Evolutionary conservation across 2,797 vertebrate species (phyloP), one percentile per base, ranked within the genome.

Genomic region (Danio choprae): DNA sequence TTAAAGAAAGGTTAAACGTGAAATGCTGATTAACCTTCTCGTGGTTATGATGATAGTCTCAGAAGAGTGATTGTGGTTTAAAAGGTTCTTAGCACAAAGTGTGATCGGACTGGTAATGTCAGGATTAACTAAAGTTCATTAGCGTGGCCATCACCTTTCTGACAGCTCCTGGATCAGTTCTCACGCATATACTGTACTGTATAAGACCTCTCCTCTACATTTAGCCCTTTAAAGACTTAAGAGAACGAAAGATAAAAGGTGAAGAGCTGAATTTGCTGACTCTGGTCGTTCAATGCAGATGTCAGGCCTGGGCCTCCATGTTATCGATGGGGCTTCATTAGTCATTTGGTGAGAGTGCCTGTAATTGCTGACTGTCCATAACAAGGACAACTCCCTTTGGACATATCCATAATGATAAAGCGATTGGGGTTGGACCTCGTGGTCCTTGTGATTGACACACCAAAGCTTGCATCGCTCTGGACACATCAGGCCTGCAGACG

Each of bases 241-340:
- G 60, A 78, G 74, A 81, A 48, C 40, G 48, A n/a, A 29, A 64
- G 70, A 83, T 84, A 40, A 82, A 80, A 63, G 73, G 41, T 56
- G 29, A 51, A 74, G 69, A 77, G 16, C 18, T 71, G 82, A 80
- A 86, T 68, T 74, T 89, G 90, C 91, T 91, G 91, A 90, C 70
- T 43, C 76, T 73, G 85, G 87, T 84, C 89, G 90, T 90, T 89
- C 89, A 92, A 90, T 89, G 86, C 89, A 84, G 80, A 81, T 71
- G 85, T 89, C 87, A 85, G 83, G 87, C 85, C 82, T 86, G 86
- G 84, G 59, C 80, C 83, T 86, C 87, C 80, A 77, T 83, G 80
- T 89, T 91, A 92, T 92, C 89, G 92, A 93, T 92, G 84, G 72
- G 78, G 86, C 81, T 90, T 94, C 90, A 90, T 92, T 89, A 88